phyloP scores from a whole-genome alignment of 2,888 invertebrate genomes.

The Chrysolina haemoptera region DNA sequence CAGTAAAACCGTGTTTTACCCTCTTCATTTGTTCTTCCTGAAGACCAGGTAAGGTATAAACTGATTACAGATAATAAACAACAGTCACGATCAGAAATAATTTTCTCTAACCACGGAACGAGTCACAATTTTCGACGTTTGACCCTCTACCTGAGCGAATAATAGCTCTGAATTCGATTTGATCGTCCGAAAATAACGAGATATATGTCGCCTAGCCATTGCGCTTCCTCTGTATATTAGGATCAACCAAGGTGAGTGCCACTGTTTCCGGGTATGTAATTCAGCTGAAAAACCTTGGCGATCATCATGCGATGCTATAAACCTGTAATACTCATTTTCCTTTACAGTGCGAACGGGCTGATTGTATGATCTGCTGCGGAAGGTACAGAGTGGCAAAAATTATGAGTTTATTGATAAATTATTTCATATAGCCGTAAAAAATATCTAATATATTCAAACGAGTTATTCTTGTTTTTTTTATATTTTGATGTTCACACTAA shows the following conservation, averaged over 20 bases:
- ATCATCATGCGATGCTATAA: conserved; percentile 55
- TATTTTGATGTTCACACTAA: too few species aligned
- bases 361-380: not conserved
- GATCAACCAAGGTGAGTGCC: conserved; percentile 59
- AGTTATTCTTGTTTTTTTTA: too few species aligned
- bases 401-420: too few species aligned
- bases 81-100: too few species aligned
- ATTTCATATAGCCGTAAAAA: too few species aligned
- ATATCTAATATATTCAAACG: too few species aligned
- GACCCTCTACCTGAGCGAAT: conserved; percentile 4
- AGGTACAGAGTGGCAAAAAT: too few species aligned
- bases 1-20: too few species aligned
- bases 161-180: conserved; percentile 1
- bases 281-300: conserved; percentile 57
- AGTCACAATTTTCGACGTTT: not conserved
- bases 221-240: conserved; percentile 58
- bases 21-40: too few species aligned
- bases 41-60: too few species aligned
- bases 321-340: conserved; percentile 20
- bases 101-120: not conserved
- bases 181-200: conserved; percentile 46
- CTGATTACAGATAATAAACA: too few species aligned
- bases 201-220: conserved; percentile 45
- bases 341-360: not conserved
- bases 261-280: conserved; percentile 58